A percentile compares a stretch with the other conserved stretches of the same genome.
Evolutionary conservation across 2,888 invertebrate species (phyloP).

Genomic region (Agrotis segetum): DNA sequence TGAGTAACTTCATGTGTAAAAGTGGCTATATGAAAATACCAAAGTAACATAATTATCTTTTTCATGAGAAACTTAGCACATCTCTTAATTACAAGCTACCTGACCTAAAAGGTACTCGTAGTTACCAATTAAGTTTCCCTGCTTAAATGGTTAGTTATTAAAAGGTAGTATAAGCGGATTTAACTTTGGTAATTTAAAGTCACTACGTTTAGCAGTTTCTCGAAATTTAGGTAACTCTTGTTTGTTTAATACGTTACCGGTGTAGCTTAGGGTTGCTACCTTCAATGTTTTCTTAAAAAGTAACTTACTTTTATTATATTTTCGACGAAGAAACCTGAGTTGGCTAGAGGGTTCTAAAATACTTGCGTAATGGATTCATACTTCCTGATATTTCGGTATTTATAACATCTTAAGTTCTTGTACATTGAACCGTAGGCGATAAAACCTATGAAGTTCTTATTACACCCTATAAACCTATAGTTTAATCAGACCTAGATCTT

Average conservation of each 20-base stretch:
- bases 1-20: background rate
- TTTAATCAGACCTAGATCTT: conserved; percentile 19
- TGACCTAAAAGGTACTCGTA: background rate
- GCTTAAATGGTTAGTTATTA: conserved; percentile 16
- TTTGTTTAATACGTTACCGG: conserved; percentile 46
- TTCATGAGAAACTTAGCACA: background rate
- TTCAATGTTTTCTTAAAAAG: background rate
- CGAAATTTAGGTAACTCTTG: conserved; percentile 33
- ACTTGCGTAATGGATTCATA: background rate
- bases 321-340: too few relatives aligned
- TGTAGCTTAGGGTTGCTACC: conserved; percentile 25
- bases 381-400: background rate
- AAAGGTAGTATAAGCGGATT: conserved; percentile 36
- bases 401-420: background rate
- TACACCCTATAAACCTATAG: background rate
- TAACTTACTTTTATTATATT: too few relatives aligned
- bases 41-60: background rate
- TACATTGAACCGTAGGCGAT: background rate
- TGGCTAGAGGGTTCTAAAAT: background rate
- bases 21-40: background rate
- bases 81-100: background rate
- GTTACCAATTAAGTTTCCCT: background rate
- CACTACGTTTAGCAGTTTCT: conserved; percentile 33
- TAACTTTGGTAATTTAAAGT: conserved; percentile 51
- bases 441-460: conserved; percentile 22